Percentiles rank a stretch among this genome's conserved stretches.
These are phyloP conservation scores for human (Homo sapiens) DNA, from an alignment of 2,113 vertebrate species.

Conservation along the genomic window DNA sequence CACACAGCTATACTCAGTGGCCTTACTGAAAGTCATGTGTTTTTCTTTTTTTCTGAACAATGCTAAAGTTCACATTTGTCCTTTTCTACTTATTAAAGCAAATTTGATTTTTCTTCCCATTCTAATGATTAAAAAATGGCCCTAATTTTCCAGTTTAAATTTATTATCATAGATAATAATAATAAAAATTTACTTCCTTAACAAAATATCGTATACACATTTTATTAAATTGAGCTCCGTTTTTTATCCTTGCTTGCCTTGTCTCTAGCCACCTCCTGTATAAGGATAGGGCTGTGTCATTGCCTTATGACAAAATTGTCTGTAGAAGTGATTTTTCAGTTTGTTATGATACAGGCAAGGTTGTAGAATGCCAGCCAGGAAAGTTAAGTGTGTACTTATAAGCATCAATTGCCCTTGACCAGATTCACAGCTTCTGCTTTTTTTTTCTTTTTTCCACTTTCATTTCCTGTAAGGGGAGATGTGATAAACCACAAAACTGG, in stretches of 20 bases:
- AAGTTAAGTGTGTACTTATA: background rate
- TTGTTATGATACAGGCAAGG: background rate
- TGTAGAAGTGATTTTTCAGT: background rate
- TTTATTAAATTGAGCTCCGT: background rate
- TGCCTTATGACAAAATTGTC: background rate
- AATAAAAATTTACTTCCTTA: conserved; percentile 1
- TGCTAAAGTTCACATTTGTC: background rate
- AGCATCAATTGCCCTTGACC: conserved; percentile 6
- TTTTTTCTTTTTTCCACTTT: background rate
- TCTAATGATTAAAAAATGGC: background rate
- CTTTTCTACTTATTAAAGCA: background rate
- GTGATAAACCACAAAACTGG: conserved; percentile 26
- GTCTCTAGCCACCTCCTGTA: background rate
- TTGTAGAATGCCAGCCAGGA: background rate
- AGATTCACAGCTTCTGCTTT: background rate
- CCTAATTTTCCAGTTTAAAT: background rate
- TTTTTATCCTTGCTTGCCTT: background rate
- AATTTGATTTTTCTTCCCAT: background rate
- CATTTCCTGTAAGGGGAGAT: conserved; percentile 36
- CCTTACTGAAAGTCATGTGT: background rate
- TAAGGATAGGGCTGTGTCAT: background rate
- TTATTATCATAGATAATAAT: background rate
- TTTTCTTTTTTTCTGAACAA: background rate
- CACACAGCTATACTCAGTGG: background rate
- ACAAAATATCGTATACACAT: background rate